Evolutionary conservation across 2,113 vertebrate genomes (phyloP).

Genomic region (Xiphorhynchus elegans): DNA sequence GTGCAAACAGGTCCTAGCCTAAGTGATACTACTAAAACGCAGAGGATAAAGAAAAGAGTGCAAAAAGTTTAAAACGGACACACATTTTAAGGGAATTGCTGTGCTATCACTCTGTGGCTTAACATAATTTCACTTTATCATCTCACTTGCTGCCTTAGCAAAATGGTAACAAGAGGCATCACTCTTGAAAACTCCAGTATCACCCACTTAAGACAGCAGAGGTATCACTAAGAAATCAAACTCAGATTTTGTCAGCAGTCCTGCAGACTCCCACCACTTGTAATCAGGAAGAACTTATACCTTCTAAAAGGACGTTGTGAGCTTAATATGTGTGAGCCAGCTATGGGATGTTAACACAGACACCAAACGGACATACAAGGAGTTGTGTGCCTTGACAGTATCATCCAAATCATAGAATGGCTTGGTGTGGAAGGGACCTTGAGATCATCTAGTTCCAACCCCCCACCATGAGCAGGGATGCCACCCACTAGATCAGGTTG

Average conservation of each 20-base stretch:
- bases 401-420: neutral
- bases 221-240: neutral
- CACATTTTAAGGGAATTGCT: neutral
- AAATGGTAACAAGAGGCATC: neutral
- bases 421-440: neutral
- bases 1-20: neutral
- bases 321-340: neutral
- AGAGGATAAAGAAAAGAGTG: neutral
- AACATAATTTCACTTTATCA: neutral
- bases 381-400: fast-evolving
- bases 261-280: neutral
- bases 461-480: neutral
- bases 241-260: neutral
- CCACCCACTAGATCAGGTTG: neutral
- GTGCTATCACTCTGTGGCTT: neutral
- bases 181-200: neutral
- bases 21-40: neutral
- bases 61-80: neutral
- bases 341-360: neutral
- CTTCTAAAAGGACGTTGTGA: neutral
- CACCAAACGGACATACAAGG: neutral
- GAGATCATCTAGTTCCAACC: neutral
- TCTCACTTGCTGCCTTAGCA: neutral
- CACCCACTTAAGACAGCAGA: neutral
- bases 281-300: neutral